phyloP scores from a whole-genome alignment of 2,888 invertebrate genomes.

The Cataglyphis livida region DNA sequence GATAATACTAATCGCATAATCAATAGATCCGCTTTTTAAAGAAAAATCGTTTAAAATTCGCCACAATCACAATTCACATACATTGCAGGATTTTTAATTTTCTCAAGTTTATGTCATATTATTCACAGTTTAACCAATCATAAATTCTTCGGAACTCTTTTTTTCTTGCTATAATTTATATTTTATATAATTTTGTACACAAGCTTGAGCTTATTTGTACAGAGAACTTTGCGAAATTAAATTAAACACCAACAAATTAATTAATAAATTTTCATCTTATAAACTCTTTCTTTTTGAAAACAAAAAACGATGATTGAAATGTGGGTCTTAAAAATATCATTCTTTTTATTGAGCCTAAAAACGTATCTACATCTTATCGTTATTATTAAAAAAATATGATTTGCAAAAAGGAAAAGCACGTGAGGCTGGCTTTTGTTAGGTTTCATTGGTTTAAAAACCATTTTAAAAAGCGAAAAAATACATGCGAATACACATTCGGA shows the following conservation, averaged over 20 bases:
- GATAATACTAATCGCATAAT: not conserved
- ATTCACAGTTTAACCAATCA: not conserved
- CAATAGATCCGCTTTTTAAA: conserved; percentile 2
- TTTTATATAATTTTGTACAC: not conserved
- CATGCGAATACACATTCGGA: conserved; percentile 2
- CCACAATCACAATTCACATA: not conserved
- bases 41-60: not conserved
- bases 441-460: not conserved
- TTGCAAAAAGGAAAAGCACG: conserved; percentile 11
- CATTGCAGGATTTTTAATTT: not conserved
- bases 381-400: not conserved
- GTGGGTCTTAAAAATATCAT: not conserved
- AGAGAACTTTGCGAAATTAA: not conserved
- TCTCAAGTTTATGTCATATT: not conserved
- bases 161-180: conserved; percentile 7
- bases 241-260: not conserved
- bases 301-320: not conserved
- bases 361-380: not conserved
- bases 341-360: not conserved
- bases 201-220: not conserved
- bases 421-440: conserved; percentile 34
- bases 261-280: not conserved
- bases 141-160: not conserved
- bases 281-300: not conserved
- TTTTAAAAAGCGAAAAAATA: not conserved